Percentiles rank a stretch among this genome's conserved stretches.
Conservation (phyloP, 2,888 invertebrate species). For the Prenolepis imparis region DNA sequence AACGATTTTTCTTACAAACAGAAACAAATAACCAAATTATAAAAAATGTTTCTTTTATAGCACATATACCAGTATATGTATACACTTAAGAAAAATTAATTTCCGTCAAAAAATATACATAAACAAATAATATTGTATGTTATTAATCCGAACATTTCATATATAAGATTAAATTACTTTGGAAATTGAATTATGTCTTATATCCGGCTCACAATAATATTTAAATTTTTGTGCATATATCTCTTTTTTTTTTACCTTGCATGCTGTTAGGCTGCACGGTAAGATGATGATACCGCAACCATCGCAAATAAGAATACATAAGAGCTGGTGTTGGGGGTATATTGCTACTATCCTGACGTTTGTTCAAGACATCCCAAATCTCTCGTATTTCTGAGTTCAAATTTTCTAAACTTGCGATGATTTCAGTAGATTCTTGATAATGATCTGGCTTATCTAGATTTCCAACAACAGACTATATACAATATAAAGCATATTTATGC, state of each 20-base stretch:
- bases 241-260: slow-evolving; percentile 75
- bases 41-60: neutral
- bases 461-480: slow-evolving; percentile 54
- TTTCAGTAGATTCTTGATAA: slow-evolving; percentile 90
- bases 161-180: slow-evolving; percentile 1
- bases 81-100: neutral
- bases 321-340: slow-evolving; percentile 87
- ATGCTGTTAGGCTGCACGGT: slow-evolving; percentile 79
- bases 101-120: neutral
- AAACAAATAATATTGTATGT: neutral
- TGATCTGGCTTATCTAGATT: slow-evolving; percentile 85
- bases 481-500: slow-evolving; percentile 45
- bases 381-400: slow-evolving; percentile 91
- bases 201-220: neutral
- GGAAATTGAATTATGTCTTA: neutral
- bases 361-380: slow-evolving; percentile 90
- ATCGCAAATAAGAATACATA: slow-evolving; percentile 88
- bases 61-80: neutral
- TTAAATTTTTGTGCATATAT: neutral
- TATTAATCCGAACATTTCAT: neutral
- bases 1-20: neutral
- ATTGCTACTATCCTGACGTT: slow-evolving; percentile 88
- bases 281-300: slow-evolving; percentile 86
- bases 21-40: neutral
- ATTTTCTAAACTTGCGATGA: slow-evolving; percentile 90